phyloP scores from a whole-genome alignment of 92 coral and sea anemone species.

The Pocillopora meandrina region DNA sequence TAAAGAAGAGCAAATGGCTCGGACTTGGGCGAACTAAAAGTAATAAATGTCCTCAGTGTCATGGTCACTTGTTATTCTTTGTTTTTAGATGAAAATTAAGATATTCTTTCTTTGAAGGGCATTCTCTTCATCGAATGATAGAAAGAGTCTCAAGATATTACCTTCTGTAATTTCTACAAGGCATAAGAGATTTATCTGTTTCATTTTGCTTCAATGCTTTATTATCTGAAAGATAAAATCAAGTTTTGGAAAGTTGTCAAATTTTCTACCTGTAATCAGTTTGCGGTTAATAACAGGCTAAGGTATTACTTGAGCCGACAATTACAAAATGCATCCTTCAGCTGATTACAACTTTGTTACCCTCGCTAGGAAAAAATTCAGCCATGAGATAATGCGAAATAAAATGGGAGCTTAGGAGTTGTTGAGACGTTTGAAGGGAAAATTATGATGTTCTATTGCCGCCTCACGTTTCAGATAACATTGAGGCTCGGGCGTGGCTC shows the following conservation, averaged over 20 bases:
- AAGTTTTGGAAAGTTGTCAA: slow-evolving; percentile 36
- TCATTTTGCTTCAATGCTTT: background rate
- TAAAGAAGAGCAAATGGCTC: slow-evolving; percentile 3
- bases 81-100: too few relatives aligned
- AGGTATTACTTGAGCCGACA: background rate
- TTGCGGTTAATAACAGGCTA: slow-evolving; percentile 28
- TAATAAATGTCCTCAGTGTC: background rate
- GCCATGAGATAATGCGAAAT: background rate
- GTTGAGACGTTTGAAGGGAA: too few relatives aligned
- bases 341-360: background rate
- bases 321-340: background rate
- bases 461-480: too few relatives aligned
- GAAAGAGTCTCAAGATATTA: too few relatives aligned
- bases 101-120: too few relatives aligned
- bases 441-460: too few relatives aligned
- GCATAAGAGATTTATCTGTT: too few relatives aligned
- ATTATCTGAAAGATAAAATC: background rate
- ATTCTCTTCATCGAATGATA: too few relatives aligned
- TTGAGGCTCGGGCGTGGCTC: too few relatives aligned
- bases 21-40: background rate
- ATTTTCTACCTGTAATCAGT: slow-evolving; percentile 13
- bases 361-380: background rate
- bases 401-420: background rate
- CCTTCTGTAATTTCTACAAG: too few relatives aligned
- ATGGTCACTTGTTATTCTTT: too few relatives aligned